Conservation (phyloP, 2,888 invertebrate species). For the Pheosia tremula region DNA sequence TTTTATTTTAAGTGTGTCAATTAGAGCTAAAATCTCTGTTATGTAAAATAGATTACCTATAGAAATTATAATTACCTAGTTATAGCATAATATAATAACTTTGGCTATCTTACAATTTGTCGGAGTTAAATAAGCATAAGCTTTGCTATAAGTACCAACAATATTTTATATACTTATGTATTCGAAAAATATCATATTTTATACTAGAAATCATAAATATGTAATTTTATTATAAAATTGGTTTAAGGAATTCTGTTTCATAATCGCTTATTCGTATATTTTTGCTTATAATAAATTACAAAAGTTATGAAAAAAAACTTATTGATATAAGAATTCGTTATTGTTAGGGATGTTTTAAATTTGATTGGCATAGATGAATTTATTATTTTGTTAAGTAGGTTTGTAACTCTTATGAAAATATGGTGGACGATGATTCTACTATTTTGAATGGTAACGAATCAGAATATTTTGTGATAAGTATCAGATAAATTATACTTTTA, state of each 20-base stretch:
- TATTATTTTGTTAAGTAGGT: not conserved
- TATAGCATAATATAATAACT: not conserved
- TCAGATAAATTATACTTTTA: not conserved
- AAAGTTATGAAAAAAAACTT: not conserved
- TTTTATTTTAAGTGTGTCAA: no score
- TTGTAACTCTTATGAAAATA: no score
- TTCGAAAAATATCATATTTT: no score
- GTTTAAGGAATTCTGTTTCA: not conserved
- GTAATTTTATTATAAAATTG: not conserved
- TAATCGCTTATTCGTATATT: not conserved
- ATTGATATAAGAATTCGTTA: slow-evolving; percentile 1
- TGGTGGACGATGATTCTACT: not conserved
- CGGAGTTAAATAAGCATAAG: not conserved
- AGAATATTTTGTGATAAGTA: slow-evolving; percentile 1
- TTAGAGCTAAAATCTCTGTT: no score
- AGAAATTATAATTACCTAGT: not conserved
- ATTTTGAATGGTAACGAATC: not conserved
- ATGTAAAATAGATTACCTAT: not conserved
- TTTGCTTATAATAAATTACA: not conserved
- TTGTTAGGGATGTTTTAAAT: not conserved
- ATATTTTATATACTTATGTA: not conserved
- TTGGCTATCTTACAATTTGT: no score
- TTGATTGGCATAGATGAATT: not conserved
- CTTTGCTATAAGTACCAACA: not conserved
- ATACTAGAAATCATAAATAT: no score